phyloP scores from a whole-genome alignment of 2,113 vertebrate genomes.

The Promerops cafer region DNA sequence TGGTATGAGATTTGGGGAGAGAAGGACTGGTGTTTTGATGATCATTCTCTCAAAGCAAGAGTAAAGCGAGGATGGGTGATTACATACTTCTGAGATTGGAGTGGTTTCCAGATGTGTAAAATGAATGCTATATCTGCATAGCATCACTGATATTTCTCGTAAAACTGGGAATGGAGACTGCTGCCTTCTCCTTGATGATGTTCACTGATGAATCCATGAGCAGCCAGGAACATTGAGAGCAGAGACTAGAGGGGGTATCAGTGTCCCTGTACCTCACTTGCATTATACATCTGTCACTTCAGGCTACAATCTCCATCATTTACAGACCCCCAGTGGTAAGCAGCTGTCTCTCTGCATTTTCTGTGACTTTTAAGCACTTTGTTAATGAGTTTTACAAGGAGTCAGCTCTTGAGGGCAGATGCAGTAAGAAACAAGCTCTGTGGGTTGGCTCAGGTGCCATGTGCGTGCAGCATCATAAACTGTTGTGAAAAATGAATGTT shows the following conservation, averaged over 20 bases:
- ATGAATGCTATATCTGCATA: background rate
- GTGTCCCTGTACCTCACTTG: background rate
- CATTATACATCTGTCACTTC: constrained; percentile 1
- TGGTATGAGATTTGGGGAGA: background rate
- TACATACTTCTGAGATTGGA: background rate
- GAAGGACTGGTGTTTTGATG: background rate
- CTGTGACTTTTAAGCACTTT: background rate
- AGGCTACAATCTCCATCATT: background rate
- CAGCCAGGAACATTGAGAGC: background rate
- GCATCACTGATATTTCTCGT: background rate
- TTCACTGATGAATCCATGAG: background rate
- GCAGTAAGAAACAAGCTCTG: background rate
- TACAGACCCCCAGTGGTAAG: constrained; percentile 15
- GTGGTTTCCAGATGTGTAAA: background rate
- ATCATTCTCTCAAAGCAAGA: background rate
- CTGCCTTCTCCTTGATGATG: background rate
- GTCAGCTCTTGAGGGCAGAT: background rate
- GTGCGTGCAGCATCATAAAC: background rate
- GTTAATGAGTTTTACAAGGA: constrained; percentile 26
- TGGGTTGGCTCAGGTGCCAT: background rate
- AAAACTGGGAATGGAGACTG: background rate
- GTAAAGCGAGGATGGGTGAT: background rate
- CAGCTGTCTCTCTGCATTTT: constrained; percentile 40
- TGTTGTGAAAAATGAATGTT: background rate
- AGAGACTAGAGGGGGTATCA: background rate